These are phyloP conservation scores for Tachina grossa DNA, from an alignment of 2,888 invertebrate genomes.

Conservation along the genomic window DNA sequence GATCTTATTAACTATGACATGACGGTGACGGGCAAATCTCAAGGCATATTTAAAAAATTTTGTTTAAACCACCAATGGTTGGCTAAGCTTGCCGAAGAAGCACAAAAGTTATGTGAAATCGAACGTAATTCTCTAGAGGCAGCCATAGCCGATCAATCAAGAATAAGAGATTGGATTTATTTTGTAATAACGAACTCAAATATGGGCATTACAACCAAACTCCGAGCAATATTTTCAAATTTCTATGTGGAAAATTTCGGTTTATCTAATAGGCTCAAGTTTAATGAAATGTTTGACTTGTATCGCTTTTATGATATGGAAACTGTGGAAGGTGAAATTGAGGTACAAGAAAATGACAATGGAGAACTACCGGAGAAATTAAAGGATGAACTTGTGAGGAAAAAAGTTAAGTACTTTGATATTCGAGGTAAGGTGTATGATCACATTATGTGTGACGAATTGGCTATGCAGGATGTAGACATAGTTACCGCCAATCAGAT, in stretches of 20 bases:
- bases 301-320: slow-evolving; percentile 78
- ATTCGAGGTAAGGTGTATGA: slow-evolving; percentile 75
- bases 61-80: slow-evolving; percentile 78
- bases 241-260: slow-evolving; percentile 77
- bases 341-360: slow-evolving; percentile 3
- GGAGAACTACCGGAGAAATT: not conserved
- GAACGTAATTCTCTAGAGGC: slow-evolving; percentile 75
- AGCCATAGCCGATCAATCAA: slow-evolving; percentile 76
- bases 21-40: slow-evolving; percentile 76
- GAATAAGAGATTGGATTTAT: slow-evolving; percentile 78
- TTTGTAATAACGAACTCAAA: slow-evolving; percentile 73
- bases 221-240: slow-evolving; percentile 77
- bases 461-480: slow-evolving; percentile 75
- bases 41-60: slow-evolving; percentile 77
- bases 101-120: slow-evolving; percentile 74
- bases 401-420: slow-evolving; percentile 70
- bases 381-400: slow-evolving; percentile 1
- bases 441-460: slow-evolving; percentile 76
- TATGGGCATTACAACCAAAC: slow-evolving; percentile 74
- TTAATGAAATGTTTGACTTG: slow-evolving; percentile 73
- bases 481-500: slow-evolving; percentile 77
- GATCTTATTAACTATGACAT: slow-evolving; percentile 78
- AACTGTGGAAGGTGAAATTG: slow-evolving; percentile 65
- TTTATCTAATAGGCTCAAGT: slow-evolving; percentile 59
- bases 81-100: slow-evolving; percentile 74